Conservation (phyloP, 2,113 vertebrate species). For the Ardeotis arabs region DNA sequence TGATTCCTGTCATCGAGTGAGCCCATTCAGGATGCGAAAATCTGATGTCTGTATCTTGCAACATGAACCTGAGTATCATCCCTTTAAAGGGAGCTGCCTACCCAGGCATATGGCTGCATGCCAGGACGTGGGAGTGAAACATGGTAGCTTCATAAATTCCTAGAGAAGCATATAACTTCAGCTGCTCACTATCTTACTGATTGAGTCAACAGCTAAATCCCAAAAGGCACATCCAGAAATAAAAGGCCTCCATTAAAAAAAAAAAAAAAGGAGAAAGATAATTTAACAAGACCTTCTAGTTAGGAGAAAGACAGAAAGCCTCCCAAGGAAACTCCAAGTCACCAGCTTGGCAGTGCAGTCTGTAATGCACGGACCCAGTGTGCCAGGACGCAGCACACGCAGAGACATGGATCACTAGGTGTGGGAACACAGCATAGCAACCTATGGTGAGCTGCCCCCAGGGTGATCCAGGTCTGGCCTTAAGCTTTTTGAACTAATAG, state of each 20-base stretch:
- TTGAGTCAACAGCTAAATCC: background rate
- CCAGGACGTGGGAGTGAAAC: background rate
- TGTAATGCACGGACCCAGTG: accelerated
- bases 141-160: background rate
- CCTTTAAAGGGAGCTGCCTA: background rate
- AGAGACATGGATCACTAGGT: background rate
- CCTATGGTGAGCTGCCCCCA: accelerated
- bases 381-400: background rate
- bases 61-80: background rate
- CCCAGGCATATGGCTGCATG: background rate
- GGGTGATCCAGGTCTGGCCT: background rate
- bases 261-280: background rate
- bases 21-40: background rate
- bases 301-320: background rate
- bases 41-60: background rate
- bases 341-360: accelerated
- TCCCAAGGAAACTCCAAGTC: background rate
- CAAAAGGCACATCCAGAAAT: background rate
- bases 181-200: background rate
- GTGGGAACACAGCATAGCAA: background rate
- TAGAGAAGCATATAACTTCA: background rate
- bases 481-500: background rate
- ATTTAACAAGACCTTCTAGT: background rate
- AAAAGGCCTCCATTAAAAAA: background rate
- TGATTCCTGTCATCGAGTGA: background rate